phyloP scores from a whole-genome alignment of 1,140 invertebrate genomes.

The Ostrea edulis region DNA sequence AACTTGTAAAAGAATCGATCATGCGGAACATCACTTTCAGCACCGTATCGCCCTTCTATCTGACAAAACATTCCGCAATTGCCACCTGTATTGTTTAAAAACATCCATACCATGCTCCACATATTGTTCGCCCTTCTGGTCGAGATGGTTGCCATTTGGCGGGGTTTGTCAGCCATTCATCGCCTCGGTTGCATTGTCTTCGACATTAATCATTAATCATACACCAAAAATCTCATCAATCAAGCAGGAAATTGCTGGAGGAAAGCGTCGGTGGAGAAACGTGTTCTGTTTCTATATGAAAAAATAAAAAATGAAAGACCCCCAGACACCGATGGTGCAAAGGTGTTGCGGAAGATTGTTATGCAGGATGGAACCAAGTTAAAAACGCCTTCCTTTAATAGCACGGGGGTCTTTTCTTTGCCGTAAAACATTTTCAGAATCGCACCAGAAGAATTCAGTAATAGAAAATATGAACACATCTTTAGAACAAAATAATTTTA shows the following conservation, averaged over 20 bases:
- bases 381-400: not conserved
- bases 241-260: not conserved
- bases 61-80: constrained; percentile 27
- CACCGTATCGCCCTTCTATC: constrained; percentile 19
- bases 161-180: constrained; percentile 4
- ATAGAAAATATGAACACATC: not conserved
- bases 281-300: not conserved
- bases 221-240: constrained; percentile 15
- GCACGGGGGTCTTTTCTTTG: not conserved
- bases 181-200: not conserved
- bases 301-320: constrained; percentile 21
- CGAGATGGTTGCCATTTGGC: constrained; percentile 18
- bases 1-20: constrained; percentile 10
- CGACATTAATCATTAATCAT: constrained; percentile 8
- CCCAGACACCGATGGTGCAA: not conserved
- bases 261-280: constrained; percentile 7
- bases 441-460: not conserved
- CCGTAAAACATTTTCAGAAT: not conserved
- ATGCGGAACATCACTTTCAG: constrained; percentile 22
- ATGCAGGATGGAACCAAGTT: not conserved
- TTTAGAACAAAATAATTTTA: constrained; percentile 30
- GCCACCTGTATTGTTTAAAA: constrained; percentile 31
- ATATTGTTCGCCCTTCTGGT: not conserved
- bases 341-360: not conserved
- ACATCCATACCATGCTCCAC: not conserved